Conservation (phyloP, 2,888 invertebrate genomes). For the Torymus tubicola region DNA sequence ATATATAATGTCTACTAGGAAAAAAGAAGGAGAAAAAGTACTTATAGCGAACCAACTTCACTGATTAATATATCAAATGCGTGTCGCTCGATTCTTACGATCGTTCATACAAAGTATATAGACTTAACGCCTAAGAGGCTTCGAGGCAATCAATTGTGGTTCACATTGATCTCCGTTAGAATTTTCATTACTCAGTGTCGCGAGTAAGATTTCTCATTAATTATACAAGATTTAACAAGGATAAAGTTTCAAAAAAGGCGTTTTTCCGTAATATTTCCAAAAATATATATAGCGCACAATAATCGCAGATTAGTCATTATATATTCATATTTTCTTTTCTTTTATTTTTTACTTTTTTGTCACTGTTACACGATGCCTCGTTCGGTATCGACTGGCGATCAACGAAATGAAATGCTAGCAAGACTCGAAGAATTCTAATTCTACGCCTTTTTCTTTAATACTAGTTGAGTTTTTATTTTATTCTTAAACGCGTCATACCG, state of each 20-base stretch:
- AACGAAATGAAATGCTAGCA: slow-evolving; percentile 38
- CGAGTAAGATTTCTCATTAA: slow-evolving; percentile 41
- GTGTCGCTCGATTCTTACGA: slow-evolving; percentile 38
- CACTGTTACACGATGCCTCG: slow-evolving; percentile 19
- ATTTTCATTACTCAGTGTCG: slow-evolving; percentile 31
- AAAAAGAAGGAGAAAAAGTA: slow-evolving; percentile 45
- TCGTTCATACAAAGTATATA: slow-evolving; percentile 51
- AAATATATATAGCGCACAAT: slow-evolving; percentile 54
- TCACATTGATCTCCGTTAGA: slow-evolving; percentile 45
- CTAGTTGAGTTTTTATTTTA: slow-evolving; percentile 16
- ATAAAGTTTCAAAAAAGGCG: slow-evolving; percentile 62
- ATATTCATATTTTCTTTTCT: background rate
- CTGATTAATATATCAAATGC: slow-evolving; percentile 45
- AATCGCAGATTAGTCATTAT: slow-evolving; percentile 45
- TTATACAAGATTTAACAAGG: slow-evolving; percentile 66
- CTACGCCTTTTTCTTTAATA: slow-evolving; percentile 27
- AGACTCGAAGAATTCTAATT: slow-evolving; percentile 29
- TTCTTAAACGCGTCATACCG: slow-evolving; percentile 1
- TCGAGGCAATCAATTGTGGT: slow-evolving; percentile 53
- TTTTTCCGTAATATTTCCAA: slow-evolving; percentile 53
- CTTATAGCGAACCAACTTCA: slow-evolving; percentile 28
- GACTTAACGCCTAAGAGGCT: slow-evolving; percentile 46
- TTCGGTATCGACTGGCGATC: slow-evolving; percentile 36
- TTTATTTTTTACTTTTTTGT: slow-evolving; percentile 45
- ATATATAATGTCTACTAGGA: slow-evolving; percentile 39